Base-by-base conservation (phyloP, 2,888 invertebrate genomes). In the Linnaemya tessellans region DNA sequence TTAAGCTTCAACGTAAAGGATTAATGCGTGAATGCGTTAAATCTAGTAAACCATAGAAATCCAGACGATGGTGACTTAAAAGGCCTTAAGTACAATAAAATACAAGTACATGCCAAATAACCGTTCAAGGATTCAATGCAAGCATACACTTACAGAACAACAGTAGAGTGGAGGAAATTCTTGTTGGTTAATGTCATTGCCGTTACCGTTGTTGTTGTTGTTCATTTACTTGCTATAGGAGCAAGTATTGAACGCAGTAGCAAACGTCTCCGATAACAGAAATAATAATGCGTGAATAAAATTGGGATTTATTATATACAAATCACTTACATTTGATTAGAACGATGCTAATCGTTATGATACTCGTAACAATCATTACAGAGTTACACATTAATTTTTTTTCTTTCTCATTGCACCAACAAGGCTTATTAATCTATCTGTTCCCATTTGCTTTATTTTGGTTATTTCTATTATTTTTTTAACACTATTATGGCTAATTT, bases 11-110 rank as follows among this genome's bases (percentile, higher is more conserved):
- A 68, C 56, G 56, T 67, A 84, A 84, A 81, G 84, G 84, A 84
- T 84, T 81, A 84, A 84, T 81, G 74, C 68, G 80, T 80, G 65
- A 80, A 80, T 80, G 73, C 68, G 81, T 81, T 78, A 62, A 80
- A 84, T 80, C 75, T 71, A 77, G 77, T 80, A 80, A 81, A 70
- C 60, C 56, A 68, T 62, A 62, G 51, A 68, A 81, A 75, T 41
- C 51, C 35, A 68, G 60, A 62, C 60, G 67, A 75, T 70, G 38
- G 75, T 49, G 62, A 62, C 15, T 81, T 75, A 54, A 81, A 71
- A 60, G 70, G 49, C 38, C 38, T 22, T 64, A 75, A 70, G 64
- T 25, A 75, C n/a, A 75, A 64, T 46, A 41, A 68, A 46, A 73
- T 30, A 20, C 30, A 49, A 73, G 22, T 18, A 35, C 46, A 56